These are phyloP conservation scores for Pseudorhombus dupliciocellatus DNA, from an alignment of 2,113 vertebrate species.

Conservation along the genomic window DNA sequence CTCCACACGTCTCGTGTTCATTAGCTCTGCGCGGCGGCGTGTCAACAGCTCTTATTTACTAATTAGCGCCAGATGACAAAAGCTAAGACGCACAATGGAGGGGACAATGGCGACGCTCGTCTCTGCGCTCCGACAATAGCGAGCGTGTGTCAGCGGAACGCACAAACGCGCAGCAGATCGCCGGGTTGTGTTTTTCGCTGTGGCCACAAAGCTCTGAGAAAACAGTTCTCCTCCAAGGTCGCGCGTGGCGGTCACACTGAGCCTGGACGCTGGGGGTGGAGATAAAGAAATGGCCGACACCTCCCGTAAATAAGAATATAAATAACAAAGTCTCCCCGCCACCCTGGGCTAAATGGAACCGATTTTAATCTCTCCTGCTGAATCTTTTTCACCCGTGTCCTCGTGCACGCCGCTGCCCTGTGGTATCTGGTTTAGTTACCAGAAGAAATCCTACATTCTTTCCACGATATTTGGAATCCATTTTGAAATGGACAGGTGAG, in stretches of 20 bases:
- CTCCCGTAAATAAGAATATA: constrained; percentile 67
- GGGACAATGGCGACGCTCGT: constrained; percentile 54
- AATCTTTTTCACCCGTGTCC: constrained; percentile 57
- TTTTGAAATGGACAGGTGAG: no score
- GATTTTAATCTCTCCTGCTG: constrained; percentile 73
- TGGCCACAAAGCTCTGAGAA: background rate
- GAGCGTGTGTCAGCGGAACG: constrained; percentile 13
- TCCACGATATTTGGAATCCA: no score
- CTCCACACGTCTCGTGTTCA: constrained; percentile 69
- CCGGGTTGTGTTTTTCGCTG: background rate
- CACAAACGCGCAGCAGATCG: constrained; percentile 1
- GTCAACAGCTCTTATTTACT: constrained; percentile 73
- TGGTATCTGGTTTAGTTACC: constrained; percentile 6
- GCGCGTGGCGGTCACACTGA: constrained; percentile 32
- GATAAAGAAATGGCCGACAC: constrained; percentile 71
- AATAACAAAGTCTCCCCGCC: constrained; percentile 64
- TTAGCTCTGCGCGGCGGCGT: constrained; percentile 63
- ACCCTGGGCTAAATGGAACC: constrained; percentile 57
- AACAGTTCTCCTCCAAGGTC: constrained; percentile 58
- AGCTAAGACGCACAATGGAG: constrained; percentile 41
- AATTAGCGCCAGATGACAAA: constrained; percentile 70
- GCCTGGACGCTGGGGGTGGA: constrained; percentile 51
- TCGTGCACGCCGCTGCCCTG: constrained; percentile 21
- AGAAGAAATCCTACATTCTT: no score
- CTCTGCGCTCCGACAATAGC: constrained; percentile 38